Evolutionary conservation across 2,113 vertebrate species (phyloP).

Genomic region (Dendrocopos noguchii): DNA sequence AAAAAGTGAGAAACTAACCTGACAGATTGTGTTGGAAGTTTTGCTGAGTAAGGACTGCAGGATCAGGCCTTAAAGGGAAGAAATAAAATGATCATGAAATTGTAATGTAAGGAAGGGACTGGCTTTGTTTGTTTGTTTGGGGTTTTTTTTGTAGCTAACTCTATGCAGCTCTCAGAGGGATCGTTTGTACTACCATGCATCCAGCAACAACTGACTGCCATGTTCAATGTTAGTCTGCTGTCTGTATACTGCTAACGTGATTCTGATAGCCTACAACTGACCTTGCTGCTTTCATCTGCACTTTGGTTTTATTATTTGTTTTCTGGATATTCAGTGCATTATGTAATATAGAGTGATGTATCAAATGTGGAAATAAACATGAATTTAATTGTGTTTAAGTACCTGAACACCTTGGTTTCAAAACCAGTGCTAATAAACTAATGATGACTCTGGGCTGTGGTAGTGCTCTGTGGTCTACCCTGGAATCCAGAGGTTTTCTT

Average conservation of each 20-base stretch:
- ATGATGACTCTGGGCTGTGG: background rate
- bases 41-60: slow-evolving; percentile 68
- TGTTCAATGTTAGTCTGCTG: background rate
- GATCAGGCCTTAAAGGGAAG: slow-evolving; percentile 64
- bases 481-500: background rate
- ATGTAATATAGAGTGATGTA: slow-evolving; percentile 11
- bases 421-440: slow-evolving; percentile 49
- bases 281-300: background rate
- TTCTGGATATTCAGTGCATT: slow-evolving; percentile 24
- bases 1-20: background rate
- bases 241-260: background rate
- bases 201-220: background rate
- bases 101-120: background rate
- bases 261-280: background rate
- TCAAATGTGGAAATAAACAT: slow-evolving; percentile 4
- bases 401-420: background rate
- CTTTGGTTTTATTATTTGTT: slow-evolving; percentile 31
- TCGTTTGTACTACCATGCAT: background rate
- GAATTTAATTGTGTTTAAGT: background rate
- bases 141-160: background rate
- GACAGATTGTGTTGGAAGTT: background rate
- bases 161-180: background rate
- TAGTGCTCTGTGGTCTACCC: background rate
- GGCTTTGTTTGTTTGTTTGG: too few relatives aligned
- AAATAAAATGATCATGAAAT: background rate